Conservation (phyloP, 2,113 vertebrate genomes). For the Microcebus tavaratra region DNA sequence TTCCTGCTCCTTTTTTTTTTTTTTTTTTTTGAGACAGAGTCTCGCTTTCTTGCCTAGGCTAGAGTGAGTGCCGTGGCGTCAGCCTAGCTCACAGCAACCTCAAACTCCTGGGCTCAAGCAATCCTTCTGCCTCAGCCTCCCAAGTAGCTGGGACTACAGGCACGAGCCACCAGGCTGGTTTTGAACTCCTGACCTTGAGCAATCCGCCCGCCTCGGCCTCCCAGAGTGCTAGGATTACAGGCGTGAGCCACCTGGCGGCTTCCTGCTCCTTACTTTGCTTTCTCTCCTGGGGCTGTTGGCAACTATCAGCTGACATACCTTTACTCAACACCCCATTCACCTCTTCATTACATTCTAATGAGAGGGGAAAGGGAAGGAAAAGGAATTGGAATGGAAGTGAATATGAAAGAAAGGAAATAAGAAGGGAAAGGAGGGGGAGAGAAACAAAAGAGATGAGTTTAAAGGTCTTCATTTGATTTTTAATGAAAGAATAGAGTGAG, state of each 20-base stretch:
- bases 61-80: too few species aligned
- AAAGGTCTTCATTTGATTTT: not conserved
- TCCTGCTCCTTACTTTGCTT: not conserved
- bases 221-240: too few species aligned
- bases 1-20: not conserved
- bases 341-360: not conserved
- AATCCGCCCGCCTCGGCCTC: too few species aligned
- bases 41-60: too few species aligned
- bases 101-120: too few species aligned
- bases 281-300: not conserved
- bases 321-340: not conserved
- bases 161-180: too few species aligned
- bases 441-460: not conserved
- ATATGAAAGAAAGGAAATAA: not conserved
- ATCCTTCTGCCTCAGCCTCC: too few species aligned
- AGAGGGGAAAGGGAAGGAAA: not conserved
- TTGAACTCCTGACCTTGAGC: too few species aligned
- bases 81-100: too few species aligned
- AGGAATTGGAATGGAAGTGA: not conserved
- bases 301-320: not conserved
- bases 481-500: not conserved
- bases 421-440: not conserved
- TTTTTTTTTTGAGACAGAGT: too few species aligned
- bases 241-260: too few species aligned
- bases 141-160: too few species aligned